phyloP scores from a whole-genome alignment of 2,888 invertebrate species.

The Diarsia dahlii region DNA sequence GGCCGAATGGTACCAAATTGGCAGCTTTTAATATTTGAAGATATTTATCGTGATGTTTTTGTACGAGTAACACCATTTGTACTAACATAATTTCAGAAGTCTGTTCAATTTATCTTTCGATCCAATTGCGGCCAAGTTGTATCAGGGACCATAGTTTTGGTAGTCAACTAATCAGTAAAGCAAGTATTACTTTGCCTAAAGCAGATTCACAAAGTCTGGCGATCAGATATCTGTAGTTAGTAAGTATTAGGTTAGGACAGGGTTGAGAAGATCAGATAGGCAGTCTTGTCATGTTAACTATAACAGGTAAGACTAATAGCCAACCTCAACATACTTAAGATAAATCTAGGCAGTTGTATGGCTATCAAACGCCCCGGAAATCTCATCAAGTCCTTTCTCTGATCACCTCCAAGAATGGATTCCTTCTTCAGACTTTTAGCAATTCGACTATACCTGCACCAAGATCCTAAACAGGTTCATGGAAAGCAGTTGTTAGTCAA shows the following conservation, averaged over 20 bases:
- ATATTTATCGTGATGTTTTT: slow-evolving; percentile 30
- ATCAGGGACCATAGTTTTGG: background rate
- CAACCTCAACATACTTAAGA: background rate
- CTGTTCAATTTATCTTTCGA: background rate
- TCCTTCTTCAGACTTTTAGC: background rate
- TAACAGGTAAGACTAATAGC: too few relatives aligned
- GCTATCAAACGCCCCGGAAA: background rate
- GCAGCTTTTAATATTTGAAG: slow-evolving; percentile 32
- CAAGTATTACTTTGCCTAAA: background rate
- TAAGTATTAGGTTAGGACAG: background rate
- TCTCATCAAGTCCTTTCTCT: background rate
- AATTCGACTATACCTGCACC: background rate
- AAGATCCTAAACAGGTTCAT: background rate
- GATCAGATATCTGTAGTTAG: background rate
- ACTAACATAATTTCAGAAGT: background rate
- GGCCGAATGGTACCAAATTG: slow-evolving; percentile 45
- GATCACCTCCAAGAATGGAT: background rate
- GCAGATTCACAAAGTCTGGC: background rate
- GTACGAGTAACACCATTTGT: background rate
- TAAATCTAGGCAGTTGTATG: background rate
- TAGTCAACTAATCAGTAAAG: background rate
- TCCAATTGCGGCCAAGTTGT: background rate
- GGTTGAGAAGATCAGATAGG: background rate
- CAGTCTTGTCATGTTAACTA: too few relatives aligned
- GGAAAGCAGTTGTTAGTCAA: background rate